Conservation (phyloP, 2,113 vertebrate genomes). For the Ageneiosus marmoratus region DNA sequence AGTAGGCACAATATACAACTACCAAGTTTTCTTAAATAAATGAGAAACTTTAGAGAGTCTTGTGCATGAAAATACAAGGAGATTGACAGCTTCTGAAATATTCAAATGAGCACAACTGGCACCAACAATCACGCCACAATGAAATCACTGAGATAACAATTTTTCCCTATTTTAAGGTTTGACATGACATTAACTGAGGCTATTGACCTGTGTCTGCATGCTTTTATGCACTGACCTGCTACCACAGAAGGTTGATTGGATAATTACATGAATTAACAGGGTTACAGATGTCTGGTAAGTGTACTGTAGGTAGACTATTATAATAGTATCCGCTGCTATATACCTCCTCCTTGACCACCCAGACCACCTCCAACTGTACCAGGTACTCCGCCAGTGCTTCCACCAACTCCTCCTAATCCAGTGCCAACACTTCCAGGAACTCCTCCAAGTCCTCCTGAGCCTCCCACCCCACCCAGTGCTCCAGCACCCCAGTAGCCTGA, state of each 20-base stretch:
- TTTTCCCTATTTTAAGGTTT: neutral
- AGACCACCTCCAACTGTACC: constrained; percentile 45
- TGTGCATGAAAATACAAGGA: neutral
- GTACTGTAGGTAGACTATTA: neutral
- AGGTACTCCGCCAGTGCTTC: constrained; percentile 48
- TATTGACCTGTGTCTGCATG: neutral
- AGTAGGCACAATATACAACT: neutral
- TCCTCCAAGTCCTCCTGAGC: constrained; percentile 36
- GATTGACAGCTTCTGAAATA: neutral
- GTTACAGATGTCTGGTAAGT: neutral
- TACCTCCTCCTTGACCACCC: constrained; percentile 57
- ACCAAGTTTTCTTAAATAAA: neutral
- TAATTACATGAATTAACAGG: neutral
- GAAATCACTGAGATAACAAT: neutral
- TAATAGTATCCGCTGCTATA: neutral
- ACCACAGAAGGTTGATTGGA: neutral
- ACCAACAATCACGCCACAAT: neutral
- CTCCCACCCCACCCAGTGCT: constrained; percentile 40
- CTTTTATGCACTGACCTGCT: neutral
- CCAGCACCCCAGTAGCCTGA: constrained; percentile 50
- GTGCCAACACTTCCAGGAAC: constrained; percentile 26
- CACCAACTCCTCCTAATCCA: constrained; percentile 29
- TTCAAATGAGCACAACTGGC: neutral
- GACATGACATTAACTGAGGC: neutral
- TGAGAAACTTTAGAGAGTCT: neutral